Percentiles rank a stretch among this genome's conserved stretches.
Evolutionary conservation across 2,888 invertebrate species (phyloP).

Genomic region (Entomobrya proxima): DNA sequence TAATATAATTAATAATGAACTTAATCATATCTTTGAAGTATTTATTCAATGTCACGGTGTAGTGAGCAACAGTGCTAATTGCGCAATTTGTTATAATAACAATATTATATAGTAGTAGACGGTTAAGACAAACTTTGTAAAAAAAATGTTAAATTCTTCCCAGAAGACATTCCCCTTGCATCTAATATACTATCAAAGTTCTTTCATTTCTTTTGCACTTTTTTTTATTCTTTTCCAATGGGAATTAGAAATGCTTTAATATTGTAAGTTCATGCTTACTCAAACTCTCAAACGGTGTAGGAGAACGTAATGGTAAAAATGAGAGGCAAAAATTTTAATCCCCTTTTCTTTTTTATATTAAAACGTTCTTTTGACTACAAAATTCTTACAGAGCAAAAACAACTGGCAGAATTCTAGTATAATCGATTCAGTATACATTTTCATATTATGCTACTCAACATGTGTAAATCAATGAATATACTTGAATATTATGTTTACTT

Average conservation of each 20-base stretch:
- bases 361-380: background rate
- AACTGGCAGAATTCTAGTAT: background rate
- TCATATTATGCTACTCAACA: background rate
- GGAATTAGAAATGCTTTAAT: slow-evolving; percentile 50
- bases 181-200: background rate
- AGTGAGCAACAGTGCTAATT: slow-evolving; percentile 51
- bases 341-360: slow-evolving; percentile 32
- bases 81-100: slow-evolving; percentile 57
- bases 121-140: no score
- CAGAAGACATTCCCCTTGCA: background rate
- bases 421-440: background rate
- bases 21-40: background rate
- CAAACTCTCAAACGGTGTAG: background rate
- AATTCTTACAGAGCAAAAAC: no score
- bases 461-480: slow-evolving; percentile 13
- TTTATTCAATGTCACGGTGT: slow-evolving; percentile 55
- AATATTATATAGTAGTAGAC: no score
- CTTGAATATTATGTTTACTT: background rate
- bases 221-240: slow-evolving; percentile 23
- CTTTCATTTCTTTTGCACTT: slow-evolving; percentile 3
- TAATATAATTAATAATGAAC: no score
- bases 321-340: slow-evolving; percentile 68
- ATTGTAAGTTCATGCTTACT: slow-evolving; percentile 48
- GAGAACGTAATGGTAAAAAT: slow-evolving; percentile 51
- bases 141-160: slow-evolving; percentile 47